A percentile compares a stretch with the other conserved stretches of the same genome.
Conservation (phyloP, 2,888 invertebrate genomes). For the Orchesella flavescens region DNA sequence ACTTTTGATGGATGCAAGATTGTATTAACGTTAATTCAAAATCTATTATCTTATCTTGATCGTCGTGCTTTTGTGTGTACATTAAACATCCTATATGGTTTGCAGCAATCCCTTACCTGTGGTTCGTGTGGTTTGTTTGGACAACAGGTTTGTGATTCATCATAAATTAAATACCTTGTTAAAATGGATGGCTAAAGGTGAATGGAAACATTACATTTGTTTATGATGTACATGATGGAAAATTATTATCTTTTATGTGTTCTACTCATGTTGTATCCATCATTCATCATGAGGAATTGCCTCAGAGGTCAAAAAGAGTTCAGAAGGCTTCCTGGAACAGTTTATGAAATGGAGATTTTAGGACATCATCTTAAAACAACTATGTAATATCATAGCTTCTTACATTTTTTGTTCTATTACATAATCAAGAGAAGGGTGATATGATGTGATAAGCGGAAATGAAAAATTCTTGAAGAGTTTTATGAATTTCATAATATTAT, state of each 20-base stretch:
- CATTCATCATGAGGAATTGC: constrained; percentile 3
- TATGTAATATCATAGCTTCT: background rate
- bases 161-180: constrained; percentile 23
- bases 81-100: too few species aligned
- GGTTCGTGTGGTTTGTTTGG: too few species aligned
- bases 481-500: too few species aligned
- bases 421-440: background rate
- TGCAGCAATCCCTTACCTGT: too few species aligned
- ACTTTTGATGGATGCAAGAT: background rate
- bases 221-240: constrained; percentile 6
- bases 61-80: too few species aligned
- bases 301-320: background rate
- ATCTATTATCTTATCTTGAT: constrained; percentile 7
- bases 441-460: background rate
- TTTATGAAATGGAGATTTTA: background rate
- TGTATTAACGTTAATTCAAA: constrained; percentile 8
- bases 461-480: background rate
- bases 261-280: background rate
- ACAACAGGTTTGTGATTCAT: constrained; percentile 32
- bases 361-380: background rate
- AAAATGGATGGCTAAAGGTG: background rate
- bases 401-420: background rate
- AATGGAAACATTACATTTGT: background rate
- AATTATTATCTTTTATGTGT: constrained; percentile 4
- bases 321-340: constrained; percentile 8